A percentile compares a stretch with the other conserved stretches of the same genome.
phyloP scores from a whole-genome alignment of 1,140 invertebrate genomes.

The Rhagoletis pomonella region DNA sequence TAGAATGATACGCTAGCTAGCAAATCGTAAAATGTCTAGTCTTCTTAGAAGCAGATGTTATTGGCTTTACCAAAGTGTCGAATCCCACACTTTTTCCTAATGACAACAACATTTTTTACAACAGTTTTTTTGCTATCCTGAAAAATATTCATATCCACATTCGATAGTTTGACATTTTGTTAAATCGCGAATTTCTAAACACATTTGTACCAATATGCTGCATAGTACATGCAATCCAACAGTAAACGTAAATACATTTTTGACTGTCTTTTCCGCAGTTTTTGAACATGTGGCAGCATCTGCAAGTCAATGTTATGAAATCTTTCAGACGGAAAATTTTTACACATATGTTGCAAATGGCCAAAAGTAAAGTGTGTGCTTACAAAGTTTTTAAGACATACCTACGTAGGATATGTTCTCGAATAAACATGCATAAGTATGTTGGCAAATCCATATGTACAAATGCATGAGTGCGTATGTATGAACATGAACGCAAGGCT shows the following conservation, averaged over 20 bases:
- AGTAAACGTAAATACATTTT: not conserved
- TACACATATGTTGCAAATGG: constrained; percentile 50
- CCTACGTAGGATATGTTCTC: no score
- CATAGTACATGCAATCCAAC: not conserved
- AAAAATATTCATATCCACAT: no score
- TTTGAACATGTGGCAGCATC: constrained; percentile 29
- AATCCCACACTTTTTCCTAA: no score
- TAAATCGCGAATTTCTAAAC: not conserved
- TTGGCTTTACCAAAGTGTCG: no score
- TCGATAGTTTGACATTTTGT: no score
- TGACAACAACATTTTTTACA: no score
- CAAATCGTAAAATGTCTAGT: no score
- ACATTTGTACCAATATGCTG: not conserved
- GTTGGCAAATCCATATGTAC: not conserved
- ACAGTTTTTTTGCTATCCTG: no score
- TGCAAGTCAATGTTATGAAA: constrained; percentile 48
- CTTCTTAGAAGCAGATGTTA: no score
- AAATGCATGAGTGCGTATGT: not conserved
- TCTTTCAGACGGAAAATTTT: constrained; percentile 38
- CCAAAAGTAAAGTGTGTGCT: constrained; percentile 35
- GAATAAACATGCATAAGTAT: not conserved
- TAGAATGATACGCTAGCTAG: no score
- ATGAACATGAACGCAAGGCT: not conserved
- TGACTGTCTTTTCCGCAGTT: not conserved
- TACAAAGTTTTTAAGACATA: constrained; percentile 25